A percentile compares a stretch with the other conserved stretches of the same genome.
phyloP scores from a whole-genome alignment of 2,113 vertebrate genomes.

The Paramormyrops kingsleyae region DNA sequence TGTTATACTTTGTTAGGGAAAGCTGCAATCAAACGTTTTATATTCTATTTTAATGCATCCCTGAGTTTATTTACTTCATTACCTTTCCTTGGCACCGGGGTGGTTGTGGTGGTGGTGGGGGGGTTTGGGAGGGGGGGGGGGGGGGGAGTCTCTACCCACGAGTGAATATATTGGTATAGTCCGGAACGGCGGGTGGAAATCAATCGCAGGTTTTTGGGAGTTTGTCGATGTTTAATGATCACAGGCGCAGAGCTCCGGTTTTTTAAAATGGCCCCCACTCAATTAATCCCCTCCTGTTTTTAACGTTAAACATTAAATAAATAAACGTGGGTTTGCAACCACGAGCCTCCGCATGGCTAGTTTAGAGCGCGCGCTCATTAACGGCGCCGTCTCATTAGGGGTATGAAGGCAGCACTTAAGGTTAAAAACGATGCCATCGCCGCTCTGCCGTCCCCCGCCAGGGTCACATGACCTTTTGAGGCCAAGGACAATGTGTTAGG shows the following conservation, averaged over 20 bases:
- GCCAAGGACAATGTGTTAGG: constrained; percentile 32
- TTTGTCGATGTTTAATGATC: constrained; percentile 27
- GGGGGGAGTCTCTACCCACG: constrained; percentile 15
- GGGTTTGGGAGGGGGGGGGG: background rate
- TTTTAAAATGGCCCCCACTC: constrained; percentile 29
- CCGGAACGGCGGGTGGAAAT: constrained; percentile 22
- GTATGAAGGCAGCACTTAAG: constrained; percentile 47
- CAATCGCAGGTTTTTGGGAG: constrained; percentile 18
- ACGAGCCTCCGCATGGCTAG: constrained; percentile 26
- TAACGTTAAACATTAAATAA: constrained; percentile 42
- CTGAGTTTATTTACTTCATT: constrained; percentile 37
- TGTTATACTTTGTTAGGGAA: constrained; percentile 25
- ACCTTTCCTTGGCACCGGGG: constrained; percentile 27
- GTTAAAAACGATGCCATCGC: constrained; percentile 34
- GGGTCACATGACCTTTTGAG: constrained; percentile 38
- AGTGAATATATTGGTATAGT: constrained; percentile 26
- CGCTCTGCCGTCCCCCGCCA: constrained; percentile 21
- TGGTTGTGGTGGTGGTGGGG: background rate
- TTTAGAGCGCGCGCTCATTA: constrained; percentile 51
- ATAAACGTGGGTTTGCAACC: constrained; percentile 37
- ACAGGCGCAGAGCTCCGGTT: constrained; percentile 25
- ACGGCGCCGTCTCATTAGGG: constrained; percentile 51
- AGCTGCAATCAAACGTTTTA: constrained; percentile 38
- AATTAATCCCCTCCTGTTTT: constrained; percentile 40
- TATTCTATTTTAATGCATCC: constrained; percentile 33